phyloP scores from a whole-genome alignment of 2,888 invertebrate species.

The Resseliella maxima region DNA sequence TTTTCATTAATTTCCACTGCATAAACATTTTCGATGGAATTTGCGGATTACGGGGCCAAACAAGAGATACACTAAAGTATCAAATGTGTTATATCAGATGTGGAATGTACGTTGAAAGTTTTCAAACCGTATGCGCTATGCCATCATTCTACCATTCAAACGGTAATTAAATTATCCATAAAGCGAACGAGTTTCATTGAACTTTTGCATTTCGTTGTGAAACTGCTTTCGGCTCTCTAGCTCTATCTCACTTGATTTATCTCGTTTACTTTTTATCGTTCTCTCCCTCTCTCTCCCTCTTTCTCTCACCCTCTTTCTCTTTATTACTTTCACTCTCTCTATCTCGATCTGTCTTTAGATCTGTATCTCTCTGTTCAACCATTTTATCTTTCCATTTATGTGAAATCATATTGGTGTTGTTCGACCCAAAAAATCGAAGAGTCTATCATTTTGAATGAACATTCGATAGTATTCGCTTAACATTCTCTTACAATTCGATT shows the following conservation, averaged over 20 bases:
- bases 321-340: too few relatives aligned
- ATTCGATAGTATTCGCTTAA: not conserved
- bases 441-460: constrained; percentile 1
- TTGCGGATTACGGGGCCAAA: constrained; percentile 40
- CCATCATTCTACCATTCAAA: not conserved
- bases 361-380: too few relatives aligned
- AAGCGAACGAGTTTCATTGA: constrained; percentile 48
- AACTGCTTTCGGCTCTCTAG: not conserved
- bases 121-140: not conserved
- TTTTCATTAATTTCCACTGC: constrained; percentile 44
- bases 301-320: too few relatives aligned
- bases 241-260: not conserved
- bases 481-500: not conserved
- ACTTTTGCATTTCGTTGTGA: not conserved
- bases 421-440: not conserved
- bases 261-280: too few relatives aligned
- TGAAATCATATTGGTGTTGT: too few relatives aligned
- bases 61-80: constrained; percentile 18
- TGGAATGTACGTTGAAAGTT: not conserved
- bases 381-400: too few relatives aligned
- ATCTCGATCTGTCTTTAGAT: too few relatives aligned
- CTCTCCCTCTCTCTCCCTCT: too few relatives aligned
- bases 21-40: constrained; percentile 33
- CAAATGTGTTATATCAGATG: constrained; percentile 21
- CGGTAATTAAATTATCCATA: constrained; percentile 43